Conservation (phyloP, 1,140 invertebrate species). For the Adoxophyes honmai region DNA sequence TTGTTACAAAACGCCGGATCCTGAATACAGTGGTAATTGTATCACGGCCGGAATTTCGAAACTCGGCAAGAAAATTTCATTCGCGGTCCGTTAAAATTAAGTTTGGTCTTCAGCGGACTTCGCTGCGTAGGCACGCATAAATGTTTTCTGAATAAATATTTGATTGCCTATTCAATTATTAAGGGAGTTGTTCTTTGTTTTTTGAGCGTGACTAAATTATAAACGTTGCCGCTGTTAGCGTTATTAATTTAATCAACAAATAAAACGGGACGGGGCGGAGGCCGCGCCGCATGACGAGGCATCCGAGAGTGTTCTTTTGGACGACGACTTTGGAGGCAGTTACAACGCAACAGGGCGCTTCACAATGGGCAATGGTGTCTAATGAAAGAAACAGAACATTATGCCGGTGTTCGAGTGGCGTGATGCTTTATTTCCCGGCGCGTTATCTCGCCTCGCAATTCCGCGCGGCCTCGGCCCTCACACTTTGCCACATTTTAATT, state of each 20-base stretch:
- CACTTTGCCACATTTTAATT: conserved; percentile 9
- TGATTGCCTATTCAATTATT: conserved; percentile 11
- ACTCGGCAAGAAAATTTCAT: conserved; percentile 7
- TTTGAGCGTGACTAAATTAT: background rate
- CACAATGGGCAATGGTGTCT: too few species aligned
- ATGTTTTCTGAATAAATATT: conserved; percentile 13
- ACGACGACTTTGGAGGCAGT: too few species aligned
- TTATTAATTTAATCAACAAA: too few species aligned
- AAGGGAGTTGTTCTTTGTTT: conserved; percentile 7
- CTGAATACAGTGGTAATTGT: conserved; percentile 5
- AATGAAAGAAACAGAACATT: too few species aligned
- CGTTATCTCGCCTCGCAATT: conserved; percentile 2
- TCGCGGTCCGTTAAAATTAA: conserved; percentile 1
- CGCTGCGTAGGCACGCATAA: background rate
- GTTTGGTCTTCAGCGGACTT: background rate
- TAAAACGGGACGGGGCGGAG: too few species aligned
- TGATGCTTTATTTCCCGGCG: background rate
- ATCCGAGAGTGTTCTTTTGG: too few species aligned
- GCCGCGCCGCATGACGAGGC: too few species aligned
- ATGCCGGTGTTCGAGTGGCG: background rate
- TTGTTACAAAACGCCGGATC: background rate
- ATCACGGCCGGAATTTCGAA: background rate
- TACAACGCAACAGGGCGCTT: too few species aligned
- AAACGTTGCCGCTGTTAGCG: background rate
- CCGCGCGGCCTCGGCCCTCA: background rate